Percentiles rank a stretch among this genome's conserved stretches.
These are phyloP conservation scores for Apoda limacodes DNA, from an alignment of 2,888 invertebrate species.

Conservation along the genomic window DNA sequence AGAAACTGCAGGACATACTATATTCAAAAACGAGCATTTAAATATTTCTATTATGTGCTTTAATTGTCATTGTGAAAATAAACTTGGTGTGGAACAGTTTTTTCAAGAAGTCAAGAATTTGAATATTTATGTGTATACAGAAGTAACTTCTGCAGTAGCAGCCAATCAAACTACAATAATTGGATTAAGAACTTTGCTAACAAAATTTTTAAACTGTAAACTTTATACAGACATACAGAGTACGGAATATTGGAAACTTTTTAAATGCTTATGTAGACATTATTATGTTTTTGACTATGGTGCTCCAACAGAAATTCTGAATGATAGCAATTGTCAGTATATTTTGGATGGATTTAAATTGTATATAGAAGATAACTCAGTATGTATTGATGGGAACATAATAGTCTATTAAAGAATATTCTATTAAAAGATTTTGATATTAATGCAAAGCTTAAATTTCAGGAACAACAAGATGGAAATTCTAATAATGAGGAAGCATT, in stretches of 20 bases:
- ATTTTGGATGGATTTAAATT: no score
- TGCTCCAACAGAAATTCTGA: slow-evolving; percentile 33
- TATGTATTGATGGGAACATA: no score
- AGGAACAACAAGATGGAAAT: slow-evolving; percentile 32
- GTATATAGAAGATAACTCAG: no score
- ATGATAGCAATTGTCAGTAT: slow-evolving; percentile 34
- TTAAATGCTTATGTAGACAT: slow-evolving; percentile 41
- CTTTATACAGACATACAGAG: slow-evolving; percentile 34
- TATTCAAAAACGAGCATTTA: slow-evolving; percentile 31
- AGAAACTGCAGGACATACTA: slow-evolving; percentile 27
- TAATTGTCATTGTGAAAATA: slow-evolving; percentile 35
- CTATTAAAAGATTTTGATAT: not conserved
- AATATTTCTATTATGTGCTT: slow-evolving; percentile 36
- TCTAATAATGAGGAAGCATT: slow-evolving; percentile 43
- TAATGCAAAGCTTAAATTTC: slow-evolving; percentile 24
- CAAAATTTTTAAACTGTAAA: slow-evolving; percentile 46
- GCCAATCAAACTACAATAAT: slow-evolving; percentile 30
- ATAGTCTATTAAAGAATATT: no score
- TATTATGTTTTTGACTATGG: slow-evolving; percentile 46
- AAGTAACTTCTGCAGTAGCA: slow-evolving; percentile 24
- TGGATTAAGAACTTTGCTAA: slow-evolving; percentile 36
- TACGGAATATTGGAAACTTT: slow-evolving; percentile 38
- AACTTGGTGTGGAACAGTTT: slow-evolving; percentile 19
- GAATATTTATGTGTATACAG: slow-evolving; percentile 27
- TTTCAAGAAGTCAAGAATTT: slow-evolving; percentile 21